These are phyloP conservation scores for Nymphalis c-album DNA, from an alignment of 2,888 invertebrate genomes.

Conservation along the genomic window DNA sequence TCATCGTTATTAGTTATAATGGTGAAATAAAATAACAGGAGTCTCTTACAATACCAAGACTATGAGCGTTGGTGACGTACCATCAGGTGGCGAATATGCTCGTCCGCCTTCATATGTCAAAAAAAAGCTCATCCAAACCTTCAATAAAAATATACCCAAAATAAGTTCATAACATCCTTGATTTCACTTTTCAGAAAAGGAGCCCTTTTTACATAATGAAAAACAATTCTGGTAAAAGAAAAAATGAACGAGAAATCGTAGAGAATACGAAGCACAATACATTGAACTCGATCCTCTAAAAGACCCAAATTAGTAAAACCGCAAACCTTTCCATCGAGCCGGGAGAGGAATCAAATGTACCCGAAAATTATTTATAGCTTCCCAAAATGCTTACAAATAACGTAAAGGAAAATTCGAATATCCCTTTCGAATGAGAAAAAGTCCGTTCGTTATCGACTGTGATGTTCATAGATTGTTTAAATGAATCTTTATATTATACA, in stretches of 20 bases:
- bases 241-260: not conserved
- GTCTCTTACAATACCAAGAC: too few species aligned
- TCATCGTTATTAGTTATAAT: not conserved
- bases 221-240: not conserved
- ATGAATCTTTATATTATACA: too few species aligned
- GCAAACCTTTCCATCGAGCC: constrained; percentile 10
- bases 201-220: not conserved
- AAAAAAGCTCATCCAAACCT: too few species aligned
- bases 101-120: too few species aligned
- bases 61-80: too few species aligned
- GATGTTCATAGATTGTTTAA: too few species aligned
- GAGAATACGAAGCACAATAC: not conserved
- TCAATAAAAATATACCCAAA: too few species aligned
- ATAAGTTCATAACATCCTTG: too few species aligned
- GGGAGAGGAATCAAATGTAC: constrained; percentile 17
- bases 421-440: not conserved
- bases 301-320: not conserved
- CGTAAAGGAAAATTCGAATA: constrained; percentile 5
- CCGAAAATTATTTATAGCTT: constrained; percentile 12
- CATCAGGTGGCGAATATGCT: too few species aligned
- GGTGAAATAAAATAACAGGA: not conserved
- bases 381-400: constrained; percentile 1
- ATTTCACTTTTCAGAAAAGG: too few species aligned
- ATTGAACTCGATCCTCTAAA: not conserved
- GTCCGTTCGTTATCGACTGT: too few species aligned